Percentiles rank a stretch among this genome's conserved stretches.
These are phyloP conservation scores for Automeris io DNA, from an alignment of 2,888 invertebrate genomes.

Conservation along the genomic window DNA sequence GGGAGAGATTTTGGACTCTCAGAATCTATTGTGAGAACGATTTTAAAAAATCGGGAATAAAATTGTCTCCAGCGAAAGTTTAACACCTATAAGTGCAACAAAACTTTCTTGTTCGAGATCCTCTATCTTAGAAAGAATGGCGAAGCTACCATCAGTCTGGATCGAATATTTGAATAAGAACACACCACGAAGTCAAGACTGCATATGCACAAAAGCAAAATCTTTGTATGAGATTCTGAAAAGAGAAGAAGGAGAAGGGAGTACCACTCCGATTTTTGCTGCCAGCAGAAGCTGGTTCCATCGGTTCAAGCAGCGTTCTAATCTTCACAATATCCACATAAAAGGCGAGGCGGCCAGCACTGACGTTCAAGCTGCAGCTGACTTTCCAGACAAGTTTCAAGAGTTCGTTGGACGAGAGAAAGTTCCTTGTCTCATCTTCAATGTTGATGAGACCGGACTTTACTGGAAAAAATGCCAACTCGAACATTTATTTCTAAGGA, in stretches of 20 bases:
- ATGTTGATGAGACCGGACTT: conserved; percentile 16
- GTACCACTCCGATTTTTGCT: conserved; percentile 4
- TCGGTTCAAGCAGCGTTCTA: conserved; percentile 18
- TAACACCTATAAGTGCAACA: too few relatives aligned
- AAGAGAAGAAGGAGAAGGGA: too few relatives aligned
- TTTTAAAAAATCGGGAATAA: too few relatives aligned
- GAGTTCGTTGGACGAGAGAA: conserved; percentile 7
- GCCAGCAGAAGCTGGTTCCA: conserved; percentile 20
- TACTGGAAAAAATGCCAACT: conserved; percentile 20
- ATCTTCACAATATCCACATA: conserved; percentile 15
- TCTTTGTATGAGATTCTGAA: too few relatives aligned
- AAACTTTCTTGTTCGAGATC: conserved; percentile 3
- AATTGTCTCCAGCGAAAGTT: too few relatives aligned
- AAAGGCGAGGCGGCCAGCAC: conserved; percentile 19
- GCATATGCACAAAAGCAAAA: too few relatives aligned
- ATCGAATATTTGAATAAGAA: conserved; percentile 8
- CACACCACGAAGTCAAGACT: too few relatives aligned
- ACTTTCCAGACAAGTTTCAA: conserved; percentile 14
- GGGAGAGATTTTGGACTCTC: background rate
- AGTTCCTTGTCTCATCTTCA: conserved; percentile 13
- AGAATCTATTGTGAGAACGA: background rate
- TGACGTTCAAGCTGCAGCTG: conserved; percentile 14
- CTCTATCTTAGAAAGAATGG: conserved; percentile 9
- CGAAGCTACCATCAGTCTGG: conserved; percentile 11
- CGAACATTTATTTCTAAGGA: conserved; percentile 13